A percentile compares a stretch with the other conserved stretches of the same genome.
Evolutionary conservation across 2,797 vertebrate species (phyloP).

Genomic region (Euthynnus affinis): DNA sequence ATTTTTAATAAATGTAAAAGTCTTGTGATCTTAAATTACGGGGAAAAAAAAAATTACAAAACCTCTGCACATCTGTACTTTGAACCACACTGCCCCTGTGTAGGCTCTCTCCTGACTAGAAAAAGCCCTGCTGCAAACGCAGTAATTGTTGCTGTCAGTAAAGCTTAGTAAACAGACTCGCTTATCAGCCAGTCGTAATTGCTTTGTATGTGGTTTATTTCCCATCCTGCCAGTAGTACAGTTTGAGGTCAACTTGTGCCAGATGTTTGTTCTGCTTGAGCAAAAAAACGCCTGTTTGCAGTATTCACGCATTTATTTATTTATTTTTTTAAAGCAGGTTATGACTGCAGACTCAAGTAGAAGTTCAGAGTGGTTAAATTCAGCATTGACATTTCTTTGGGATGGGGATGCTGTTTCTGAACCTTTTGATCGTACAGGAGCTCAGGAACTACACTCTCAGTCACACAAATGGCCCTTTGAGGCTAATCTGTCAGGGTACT

Average conservation of each 20-base stretch:
- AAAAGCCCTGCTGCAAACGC: not conserved
- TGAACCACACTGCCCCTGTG: not conserved
- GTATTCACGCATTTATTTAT: not conserved
- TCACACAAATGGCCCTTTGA: constrained; percentile 63
- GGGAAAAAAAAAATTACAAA: too few relatives aligned
- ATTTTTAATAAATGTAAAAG: not conserved
- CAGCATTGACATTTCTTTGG: constrained; percentile 51
- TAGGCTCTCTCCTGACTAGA: not conserved
- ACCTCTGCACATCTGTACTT: not conserved
- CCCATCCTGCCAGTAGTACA: constrained; percentile 17
- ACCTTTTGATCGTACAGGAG: constrained; percentile 50
- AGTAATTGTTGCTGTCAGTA: not conserved
- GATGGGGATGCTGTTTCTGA: constrained; percentile 31
- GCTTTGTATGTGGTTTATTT: not conserved
- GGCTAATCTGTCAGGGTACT: constrained; percentile 59
- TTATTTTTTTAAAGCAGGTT: too few relatives aligned
- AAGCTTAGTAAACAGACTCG: constrained; percentile 6
- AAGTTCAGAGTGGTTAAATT: constrained; percentile 25
- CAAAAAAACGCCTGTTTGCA: constrained; percentile 39
- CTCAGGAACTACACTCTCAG: constrained; percentile 28
- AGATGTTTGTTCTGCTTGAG: constrained; percentile 30
- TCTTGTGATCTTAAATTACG: too few relatives aligned
- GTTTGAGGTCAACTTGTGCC: constrained; percentile 15
- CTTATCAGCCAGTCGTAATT: constrained; percentile 20
- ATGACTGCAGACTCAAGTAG: not conserved